These are phyloP conservation scores for Pyxicephalus adspersus DNA, from an alignment of 2,113 vertebrate genomes.

Conservation along the genomic window DNA sequence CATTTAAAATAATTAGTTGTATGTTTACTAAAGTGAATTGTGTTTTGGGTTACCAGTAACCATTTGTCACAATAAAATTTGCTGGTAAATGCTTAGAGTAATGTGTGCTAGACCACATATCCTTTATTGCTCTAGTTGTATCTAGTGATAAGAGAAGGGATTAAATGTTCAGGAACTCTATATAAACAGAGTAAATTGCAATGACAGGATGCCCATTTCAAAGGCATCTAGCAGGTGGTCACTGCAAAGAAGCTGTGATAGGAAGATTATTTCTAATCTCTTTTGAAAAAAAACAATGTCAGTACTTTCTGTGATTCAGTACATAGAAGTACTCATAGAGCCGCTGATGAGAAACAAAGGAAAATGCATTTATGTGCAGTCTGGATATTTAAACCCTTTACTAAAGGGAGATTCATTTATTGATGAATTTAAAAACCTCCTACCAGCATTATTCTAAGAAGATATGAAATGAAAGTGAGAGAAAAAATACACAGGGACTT, in stretches of 20 bases:
- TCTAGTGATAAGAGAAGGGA: conserved; percentile 31
- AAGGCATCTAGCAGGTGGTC: conserved; percentile 54
- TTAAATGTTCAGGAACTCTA: conserved; percentile 21
- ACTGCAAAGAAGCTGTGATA: conserved; percentile 55
- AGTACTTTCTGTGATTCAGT: conserved; percentile 59
- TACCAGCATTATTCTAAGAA: conserved; percentile 5
- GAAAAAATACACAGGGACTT: background rate
- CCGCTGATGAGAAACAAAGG: conserved; percentile 59
- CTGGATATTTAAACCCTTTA: conserved; percentile 49
- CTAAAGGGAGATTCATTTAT: conserved; percentile 26
- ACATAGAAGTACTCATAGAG: conserved; percentile 53
- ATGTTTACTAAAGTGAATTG: too few species aligned
- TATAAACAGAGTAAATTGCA: conserved; percentile 48
- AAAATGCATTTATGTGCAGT: conserved; percentile 47
- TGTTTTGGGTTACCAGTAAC: background rate
- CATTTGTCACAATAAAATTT: conserved; percentile 45
- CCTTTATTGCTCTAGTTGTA: conserved; percentile 46
- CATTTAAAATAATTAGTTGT: too few species aligned
- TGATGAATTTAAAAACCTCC: conserved; percentile 16
- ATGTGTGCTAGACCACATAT: conserved; percentile 11
- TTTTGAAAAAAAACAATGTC: conserved; percentile 69
- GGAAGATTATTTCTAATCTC: conserved; percentile 68
- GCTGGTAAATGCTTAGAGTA: conserved; percentile 20
- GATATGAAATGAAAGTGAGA: background rate
- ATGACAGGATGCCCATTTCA: conserved; percentile 23